Evolutionary conservation across 1,140 invertebrate species (phyloP).

Genomic region (Augochlora pura): DNA sequence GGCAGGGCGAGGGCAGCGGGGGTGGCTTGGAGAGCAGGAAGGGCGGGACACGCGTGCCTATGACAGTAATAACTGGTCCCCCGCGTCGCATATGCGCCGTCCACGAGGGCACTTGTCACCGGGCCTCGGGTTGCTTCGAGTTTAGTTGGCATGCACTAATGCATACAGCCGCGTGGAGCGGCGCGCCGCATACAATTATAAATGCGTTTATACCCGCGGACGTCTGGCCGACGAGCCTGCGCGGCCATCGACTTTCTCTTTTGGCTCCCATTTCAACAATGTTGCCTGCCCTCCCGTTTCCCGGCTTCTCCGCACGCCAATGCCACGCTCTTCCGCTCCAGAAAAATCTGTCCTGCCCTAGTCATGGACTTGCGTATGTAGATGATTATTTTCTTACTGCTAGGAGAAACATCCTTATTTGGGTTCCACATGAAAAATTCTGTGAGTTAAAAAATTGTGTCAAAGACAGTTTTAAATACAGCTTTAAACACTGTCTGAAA

Average conservation of each 20-base stretch:
- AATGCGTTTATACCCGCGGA: conserved; percentile 36
- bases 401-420: too few species aligned
- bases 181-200: conserved; percentile 41
- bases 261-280: conserved; percentile 7
- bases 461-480: too few species aligned
- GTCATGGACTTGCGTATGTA: too few species aligned
- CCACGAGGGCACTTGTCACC: conserved; percentile 61
- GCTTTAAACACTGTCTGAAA: too few species aligned
- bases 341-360: too few species aligned
- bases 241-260: conserved; percentile 34
- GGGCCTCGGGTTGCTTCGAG: conserved; percentile 41
- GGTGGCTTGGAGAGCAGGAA: conserved; percentile 14
- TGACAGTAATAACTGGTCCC: conserved; percentile 60
- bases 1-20: not conserved
- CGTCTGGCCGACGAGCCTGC: conserved; percentile 4
- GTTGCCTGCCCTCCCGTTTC: not conserved
- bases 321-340: too few species aligned
- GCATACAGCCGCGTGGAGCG: conserved; percentile 37
- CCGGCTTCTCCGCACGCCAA: too few species aligned
- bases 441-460: too few species aligned
- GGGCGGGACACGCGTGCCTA: conserved; percentile 50
- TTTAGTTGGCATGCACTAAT: conserved; percentile 56
- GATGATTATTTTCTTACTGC: too few species aligned
- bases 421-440: too few species aligned
- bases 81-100: conserved; percentile 50